Conservation (phyloP, 2,113 vertebrate genomes). For the Myiozetetes cayanensis region DNA sequence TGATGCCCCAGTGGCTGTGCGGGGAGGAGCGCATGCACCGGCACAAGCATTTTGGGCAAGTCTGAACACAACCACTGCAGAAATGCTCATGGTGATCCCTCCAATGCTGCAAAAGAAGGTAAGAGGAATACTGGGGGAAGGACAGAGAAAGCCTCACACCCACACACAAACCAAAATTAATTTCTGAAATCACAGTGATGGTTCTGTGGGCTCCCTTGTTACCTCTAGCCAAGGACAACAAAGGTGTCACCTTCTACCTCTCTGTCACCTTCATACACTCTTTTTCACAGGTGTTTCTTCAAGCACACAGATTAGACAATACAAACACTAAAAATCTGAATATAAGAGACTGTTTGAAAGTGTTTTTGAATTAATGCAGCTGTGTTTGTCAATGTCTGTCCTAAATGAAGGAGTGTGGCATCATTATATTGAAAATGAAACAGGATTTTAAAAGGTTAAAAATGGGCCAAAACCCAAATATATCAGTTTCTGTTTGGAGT, state of each 20-base stretch:
- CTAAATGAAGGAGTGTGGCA: not conserved
- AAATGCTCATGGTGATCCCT: not conserved
- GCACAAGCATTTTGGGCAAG: not conserved
- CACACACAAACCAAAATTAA: not conserved
- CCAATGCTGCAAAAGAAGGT: too few species aligned
- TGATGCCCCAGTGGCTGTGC: not conserved
- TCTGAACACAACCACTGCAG: not conserved
- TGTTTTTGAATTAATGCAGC: not conserved
- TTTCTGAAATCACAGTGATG: not conserved
- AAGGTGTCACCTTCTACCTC: not conserved
- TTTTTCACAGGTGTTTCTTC: not conserved
- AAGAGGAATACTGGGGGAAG: not conserved
- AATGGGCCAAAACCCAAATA: not conserved
- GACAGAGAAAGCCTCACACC: not conserved
- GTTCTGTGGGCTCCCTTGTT: not conserved
- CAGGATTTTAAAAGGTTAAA: not conserved
- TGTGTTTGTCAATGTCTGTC: not conserved
- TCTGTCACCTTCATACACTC: not conserved
- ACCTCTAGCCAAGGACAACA: not conserved
- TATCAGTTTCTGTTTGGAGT: not conserved
- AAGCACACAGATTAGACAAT: not conserved
- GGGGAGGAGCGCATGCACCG: accelerated
- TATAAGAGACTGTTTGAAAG: not conserved
- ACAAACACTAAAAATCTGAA: not conserved
- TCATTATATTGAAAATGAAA: not conserved